Evolutionary conservation across 2,888 invertebrate species (phyloP).

Genomic region (Syrista parreyssii): DNA sequence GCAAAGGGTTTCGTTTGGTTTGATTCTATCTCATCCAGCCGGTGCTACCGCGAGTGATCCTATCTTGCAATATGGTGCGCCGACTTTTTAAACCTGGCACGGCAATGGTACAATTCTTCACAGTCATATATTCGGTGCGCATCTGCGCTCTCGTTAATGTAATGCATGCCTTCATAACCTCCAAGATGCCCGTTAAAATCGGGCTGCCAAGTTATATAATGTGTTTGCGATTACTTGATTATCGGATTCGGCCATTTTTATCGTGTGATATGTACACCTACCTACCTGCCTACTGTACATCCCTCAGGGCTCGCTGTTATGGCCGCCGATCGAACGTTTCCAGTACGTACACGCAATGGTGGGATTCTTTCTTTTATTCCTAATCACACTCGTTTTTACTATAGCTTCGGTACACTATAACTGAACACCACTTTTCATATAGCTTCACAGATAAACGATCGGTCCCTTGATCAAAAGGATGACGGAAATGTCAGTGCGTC

Average conservation of each 20-base stretch:
- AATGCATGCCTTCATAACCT: not conserved
- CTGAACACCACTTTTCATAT: not conserved
- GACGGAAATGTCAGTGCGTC: not conserved
- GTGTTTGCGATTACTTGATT: not conserved
- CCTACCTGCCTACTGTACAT: not conserved
- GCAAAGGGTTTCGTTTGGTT: conserved; percentile 38
- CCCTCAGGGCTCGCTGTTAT: not conserved
- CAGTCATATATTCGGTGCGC: not conserved
- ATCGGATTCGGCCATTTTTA: not conserved
- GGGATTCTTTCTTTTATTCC: not conserved
- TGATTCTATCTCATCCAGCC: conserved; percentile 54
- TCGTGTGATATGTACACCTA: not conserved
- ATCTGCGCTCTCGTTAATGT: not conserved
- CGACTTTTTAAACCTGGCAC: not conserved
- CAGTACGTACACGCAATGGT: not conserved
- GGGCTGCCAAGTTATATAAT: not conserved
- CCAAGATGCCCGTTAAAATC: not conserved
- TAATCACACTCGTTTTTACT: not conserved
- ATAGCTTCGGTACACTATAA: not conserved
- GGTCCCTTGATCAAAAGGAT: not conserved
- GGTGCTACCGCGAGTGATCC: conserved; percentile 47
- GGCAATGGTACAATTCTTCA: not conserved
- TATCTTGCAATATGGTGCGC: conserved; percentile 18
- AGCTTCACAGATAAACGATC: not conserved
- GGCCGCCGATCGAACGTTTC: not conserved